A percentile compares a stretch with the other conserved stretches of the same genome.
phyloP scores from a whole-genome alignment of 2,888 invertebrate genomes.

The Escarpia spicata region DNA sequence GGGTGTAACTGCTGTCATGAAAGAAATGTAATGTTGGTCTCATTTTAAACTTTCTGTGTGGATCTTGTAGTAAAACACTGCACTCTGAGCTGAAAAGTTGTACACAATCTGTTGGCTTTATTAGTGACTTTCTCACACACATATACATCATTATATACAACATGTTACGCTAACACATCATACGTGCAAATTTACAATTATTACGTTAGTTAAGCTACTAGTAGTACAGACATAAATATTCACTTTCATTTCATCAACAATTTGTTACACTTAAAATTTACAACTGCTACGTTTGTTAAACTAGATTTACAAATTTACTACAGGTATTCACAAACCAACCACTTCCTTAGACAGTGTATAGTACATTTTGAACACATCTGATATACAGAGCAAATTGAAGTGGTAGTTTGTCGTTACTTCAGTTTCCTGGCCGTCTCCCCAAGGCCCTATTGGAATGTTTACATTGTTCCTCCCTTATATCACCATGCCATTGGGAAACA shows the following conservation, averaged over 20 bases:
- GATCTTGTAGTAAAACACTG: neutral
- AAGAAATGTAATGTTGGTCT: neutral
- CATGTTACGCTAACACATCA: neutral
- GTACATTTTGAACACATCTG: neutral
- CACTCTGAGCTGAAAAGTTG: neutral
- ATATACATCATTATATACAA: slow-evolving; percentile 10
- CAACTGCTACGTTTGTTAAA: neutral
- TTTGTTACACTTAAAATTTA: neutral
- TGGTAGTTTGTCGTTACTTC: neutral
- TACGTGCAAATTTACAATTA: slow-evolving; percentile 5
- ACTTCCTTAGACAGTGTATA: neutral
- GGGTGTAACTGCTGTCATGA: neutral
- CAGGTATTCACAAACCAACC: neutral
- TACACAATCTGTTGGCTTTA: slow-evolving; percentile 9
- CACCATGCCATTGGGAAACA: neutral
- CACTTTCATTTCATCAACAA: neutral
- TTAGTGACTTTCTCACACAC: neutral
- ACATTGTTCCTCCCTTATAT: neutral
- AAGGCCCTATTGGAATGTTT: neutral
- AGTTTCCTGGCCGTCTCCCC: neutral
- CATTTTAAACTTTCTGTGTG: neutral
- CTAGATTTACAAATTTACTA: neutral
- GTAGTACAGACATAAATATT: neutral
- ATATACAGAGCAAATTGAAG: neutral
- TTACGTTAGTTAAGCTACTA: neutral